These are phyloP conservation scores for Excalfactoria chinensis DNA, from an alignment of 2,113 vertebrate species.

Conservation along the genomic window DNA sequence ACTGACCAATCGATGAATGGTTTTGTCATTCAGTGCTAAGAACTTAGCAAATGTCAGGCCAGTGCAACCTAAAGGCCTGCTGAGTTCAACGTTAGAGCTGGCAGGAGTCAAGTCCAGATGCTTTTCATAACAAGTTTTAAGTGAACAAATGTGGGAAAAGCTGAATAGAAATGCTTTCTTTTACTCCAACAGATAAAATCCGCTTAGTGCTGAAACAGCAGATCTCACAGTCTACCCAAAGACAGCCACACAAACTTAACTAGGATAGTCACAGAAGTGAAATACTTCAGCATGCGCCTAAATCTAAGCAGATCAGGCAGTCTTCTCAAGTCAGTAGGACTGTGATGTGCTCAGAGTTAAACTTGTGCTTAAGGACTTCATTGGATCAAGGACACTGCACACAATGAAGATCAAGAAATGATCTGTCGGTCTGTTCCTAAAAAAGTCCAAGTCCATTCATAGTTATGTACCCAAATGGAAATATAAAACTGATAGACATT, in stretches of 20 bases:
- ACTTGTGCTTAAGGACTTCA: constrained; percentile 18
- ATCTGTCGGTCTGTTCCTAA: not conserved
- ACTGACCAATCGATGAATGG: not conserved
- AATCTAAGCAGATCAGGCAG: not conserved
- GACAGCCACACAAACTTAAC: not conserved
- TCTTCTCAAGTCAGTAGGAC: not conserved
- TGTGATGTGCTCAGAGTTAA: not conserved
- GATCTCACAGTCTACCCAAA: not conserved
- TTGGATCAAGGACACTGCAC: not conserved
- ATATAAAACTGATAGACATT: constrained; percentile 2
- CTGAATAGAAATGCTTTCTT: not conserved
- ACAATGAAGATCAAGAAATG: not conserved
- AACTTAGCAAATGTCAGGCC: not conserved
- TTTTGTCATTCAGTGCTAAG: not conserved
- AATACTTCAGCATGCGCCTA: not conserved
- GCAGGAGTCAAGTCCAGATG: not conserved
- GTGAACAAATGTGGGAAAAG: not conserved
- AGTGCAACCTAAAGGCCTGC: not conserved
- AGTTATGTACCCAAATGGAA: not conserved
- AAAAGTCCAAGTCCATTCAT: not conserved
- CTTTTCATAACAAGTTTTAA: not conserved
- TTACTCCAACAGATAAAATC: not conserved
- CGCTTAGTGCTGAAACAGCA: not conserved
- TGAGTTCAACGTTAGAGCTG: not conserved
- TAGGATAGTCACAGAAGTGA: not conserved